phyloP scores from a whole-genome alignment of 1,140 invertebrate species.

The Paraescarpia echinospica region DNA sequence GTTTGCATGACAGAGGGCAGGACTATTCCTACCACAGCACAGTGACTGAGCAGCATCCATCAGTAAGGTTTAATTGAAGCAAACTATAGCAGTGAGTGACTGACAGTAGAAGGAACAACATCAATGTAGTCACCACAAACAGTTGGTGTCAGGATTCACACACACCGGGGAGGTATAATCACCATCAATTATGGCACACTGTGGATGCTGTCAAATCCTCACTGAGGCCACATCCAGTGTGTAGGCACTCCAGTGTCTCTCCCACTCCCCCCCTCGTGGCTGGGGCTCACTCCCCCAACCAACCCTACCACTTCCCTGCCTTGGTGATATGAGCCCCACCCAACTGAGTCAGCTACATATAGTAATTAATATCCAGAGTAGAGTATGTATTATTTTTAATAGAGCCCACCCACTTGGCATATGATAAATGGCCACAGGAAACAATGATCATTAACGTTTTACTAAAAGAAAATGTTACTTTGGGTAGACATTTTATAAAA shows the following conservation, averaged over 20 bases:
- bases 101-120: too few relatives aligned
- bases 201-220: background rate
- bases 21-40: background rate
- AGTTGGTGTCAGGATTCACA: too few relatives aligned
- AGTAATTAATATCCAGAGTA: background rate
- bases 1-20: background rate
- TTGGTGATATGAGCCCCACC: background rate
- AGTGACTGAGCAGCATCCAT: background rate
- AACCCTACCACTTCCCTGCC: background rate
- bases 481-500: background rate
- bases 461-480: background rate
- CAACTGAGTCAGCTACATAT: background rate
- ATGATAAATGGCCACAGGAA: too few relatives aligned
- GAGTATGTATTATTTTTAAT: background rate
- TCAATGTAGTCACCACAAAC: too few relatives aligned
- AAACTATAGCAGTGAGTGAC: too few relatives aligned
- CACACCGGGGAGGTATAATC: background rate
- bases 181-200: background rate
- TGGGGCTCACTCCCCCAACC: background rate
- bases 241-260: background rate
- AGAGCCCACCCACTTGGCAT: background rate
- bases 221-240: background rate
- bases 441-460: background rate
- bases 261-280: background rate
- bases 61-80: too few relatives aligned